phyloP scores from a whole-genome alignment of 2,888 invertebrate species.

The Selenia dentaria region DNA sequence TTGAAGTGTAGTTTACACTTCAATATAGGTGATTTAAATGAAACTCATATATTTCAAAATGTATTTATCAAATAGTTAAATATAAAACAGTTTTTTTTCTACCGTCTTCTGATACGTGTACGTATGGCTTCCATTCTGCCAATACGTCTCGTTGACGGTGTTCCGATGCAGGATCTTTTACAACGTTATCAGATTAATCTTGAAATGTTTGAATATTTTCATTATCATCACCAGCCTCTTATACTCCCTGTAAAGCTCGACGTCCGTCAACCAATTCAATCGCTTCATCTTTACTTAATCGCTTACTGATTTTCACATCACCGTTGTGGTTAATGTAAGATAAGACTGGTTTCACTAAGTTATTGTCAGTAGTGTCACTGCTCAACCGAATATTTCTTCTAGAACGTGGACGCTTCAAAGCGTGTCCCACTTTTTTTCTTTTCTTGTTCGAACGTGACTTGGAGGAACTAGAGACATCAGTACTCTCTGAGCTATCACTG shows the following conservation, averaged over 20 bases:
- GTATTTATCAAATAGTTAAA: no score
- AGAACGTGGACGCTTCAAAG: background rate
- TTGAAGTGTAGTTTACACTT: no score
- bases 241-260: background rate
- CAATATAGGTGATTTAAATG: no score
- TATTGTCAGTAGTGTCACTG: background rate
- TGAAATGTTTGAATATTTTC: no score
- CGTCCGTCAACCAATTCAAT: background rate
- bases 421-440: slow-evolving; percentile 9
- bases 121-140: no score
- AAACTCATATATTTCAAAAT: no score
- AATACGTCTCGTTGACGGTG: no score
- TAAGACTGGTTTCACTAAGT: background rate
- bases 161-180: no score
- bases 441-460: background rate
- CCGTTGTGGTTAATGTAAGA: slow-evolving; percentile 1
- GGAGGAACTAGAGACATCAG: background rate
- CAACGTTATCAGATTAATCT: no score
- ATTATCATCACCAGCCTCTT: background rate
- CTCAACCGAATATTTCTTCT: background rate
- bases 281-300: slow-evolving; percentile 1
- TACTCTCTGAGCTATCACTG: background rate
- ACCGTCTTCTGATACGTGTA: no score
- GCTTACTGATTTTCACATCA: background rate
- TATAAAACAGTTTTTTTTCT: no score